Conservation (phyloP, 2,113 vertebrate genomes). For the Cichladusa arquata region DNA sequence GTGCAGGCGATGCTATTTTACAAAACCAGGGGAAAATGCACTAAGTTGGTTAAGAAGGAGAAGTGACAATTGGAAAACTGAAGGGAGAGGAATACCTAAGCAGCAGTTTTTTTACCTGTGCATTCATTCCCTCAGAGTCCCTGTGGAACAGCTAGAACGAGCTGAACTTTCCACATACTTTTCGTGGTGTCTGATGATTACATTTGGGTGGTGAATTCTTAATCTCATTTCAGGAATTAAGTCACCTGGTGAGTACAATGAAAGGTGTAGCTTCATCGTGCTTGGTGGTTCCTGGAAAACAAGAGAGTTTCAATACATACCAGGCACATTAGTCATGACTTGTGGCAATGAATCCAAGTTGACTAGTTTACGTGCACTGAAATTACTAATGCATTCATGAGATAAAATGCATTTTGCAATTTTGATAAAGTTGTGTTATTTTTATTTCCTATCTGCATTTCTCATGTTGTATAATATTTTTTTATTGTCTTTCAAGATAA, state of each 20-base stretch:
- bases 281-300: conserved; percentile 60
- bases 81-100: not conserved
- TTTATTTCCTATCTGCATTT: conserved; percentile 23
- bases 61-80: not conserved
- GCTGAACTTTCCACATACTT: conserved; percentile 25
- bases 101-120: not conserved
- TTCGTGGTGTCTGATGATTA: conserved; percentile 40
- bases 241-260: conserved; percentile 62
- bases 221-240: conserved; percentile 64
- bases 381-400: conserved; percentile 19
- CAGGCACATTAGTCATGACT: conserved; percentile 3
- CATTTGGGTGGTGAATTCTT: conserved; percentile 60
- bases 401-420: conserved; percentile 20
- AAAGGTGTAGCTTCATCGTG: conserved; percentile 52
- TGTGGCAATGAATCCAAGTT: conserved; percentile 20
- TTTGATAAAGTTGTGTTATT: conserved; percentile 10
- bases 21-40: not conserved
- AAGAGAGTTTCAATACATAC: conserved; percentile 40
- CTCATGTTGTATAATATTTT: not conserved
- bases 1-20: not conserved
- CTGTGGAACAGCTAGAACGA: not conserved
- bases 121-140: not conserved
- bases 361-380: conserved; percentile 17
- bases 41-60: not conserved
- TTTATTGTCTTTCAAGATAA: not conserved